Conservation (phyloP, 2,797 vertebrate species). For the Pangasius djambal region DNA sequence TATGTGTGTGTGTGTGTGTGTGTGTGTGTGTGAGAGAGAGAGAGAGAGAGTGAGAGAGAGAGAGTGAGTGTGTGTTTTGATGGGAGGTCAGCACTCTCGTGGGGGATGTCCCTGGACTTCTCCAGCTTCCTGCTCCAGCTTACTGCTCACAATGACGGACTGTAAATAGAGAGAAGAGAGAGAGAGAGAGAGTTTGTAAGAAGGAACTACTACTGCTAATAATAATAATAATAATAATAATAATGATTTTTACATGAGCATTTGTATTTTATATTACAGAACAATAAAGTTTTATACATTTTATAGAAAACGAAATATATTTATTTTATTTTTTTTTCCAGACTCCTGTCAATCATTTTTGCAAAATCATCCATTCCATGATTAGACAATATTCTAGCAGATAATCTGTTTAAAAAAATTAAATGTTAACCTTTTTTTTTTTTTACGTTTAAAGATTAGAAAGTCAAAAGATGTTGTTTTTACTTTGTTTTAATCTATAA, state of each 20-base stretch:
- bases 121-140: constrained; percentile 65
- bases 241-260: background rate
- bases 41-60: constrained; percentile 7
- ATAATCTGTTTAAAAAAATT: background rate
- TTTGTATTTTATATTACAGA: background rate
- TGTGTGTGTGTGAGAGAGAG: constrained; percentile 34
- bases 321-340: background rate
- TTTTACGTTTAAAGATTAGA: background rate
- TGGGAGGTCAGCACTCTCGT: constrained; percentile 47
- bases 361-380: background rate
- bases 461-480: background rate
- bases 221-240: background rate
- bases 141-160: constrained; percentile 64
- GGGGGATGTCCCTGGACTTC: constrained; percentile 72
- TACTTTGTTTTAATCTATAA: background rate
- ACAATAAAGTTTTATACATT: background rate
- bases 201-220: background rate
- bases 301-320: too few relatives aligned
- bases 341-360: background rate
- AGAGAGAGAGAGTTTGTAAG: background rate
- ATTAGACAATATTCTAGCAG: background rate
- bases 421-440: background rate
- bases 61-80: constrained; percentile 47
- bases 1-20: constrained; percentile 57
- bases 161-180: constrained; percentile 54